Conservation (phyloP, 2,797 vertebrate genomes). For the Hippoglossus hippoglossus region DNA sequence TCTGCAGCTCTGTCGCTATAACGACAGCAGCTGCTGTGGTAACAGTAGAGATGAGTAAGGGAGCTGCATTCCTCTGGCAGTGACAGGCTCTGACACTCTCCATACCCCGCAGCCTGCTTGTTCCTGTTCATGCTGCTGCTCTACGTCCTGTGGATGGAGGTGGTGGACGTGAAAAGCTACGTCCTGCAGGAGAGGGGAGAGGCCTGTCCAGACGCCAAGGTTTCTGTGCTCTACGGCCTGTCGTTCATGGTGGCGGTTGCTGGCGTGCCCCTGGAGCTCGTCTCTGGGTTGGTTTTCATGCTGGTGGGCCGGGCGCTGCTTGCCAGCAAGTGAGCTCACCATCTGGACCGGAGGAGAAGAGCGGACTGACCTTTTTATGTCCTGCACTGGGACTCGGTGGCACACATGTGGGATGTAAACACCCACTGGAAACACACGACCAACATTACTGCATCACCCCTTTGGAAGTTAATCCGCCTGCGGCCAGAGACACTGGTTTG, state of each 20-base stretch:
- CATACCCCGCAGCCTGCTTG: slow-evolving; percentile 77
- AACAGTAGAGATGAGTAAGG: slow-evolving; percentile 38
- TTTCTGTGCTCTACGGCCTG: slow-evolving; percentile 87
- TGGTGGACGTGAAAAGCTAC: slow-evolving; percentile 86
- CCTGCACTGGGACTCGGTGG: slow-evolving; percentile 33
- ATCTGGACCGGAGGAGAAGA: neutral
- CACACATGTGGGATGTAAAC: slow-evolving; percentile 39
- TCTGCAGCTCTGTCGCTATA: slow-evolving; percentile 38
- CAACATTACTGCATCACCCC: slow-evolving; percentile 19
- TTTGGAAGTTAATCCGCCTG: slow-evolving; percentile 18
- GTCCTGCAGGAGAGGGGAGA: slow-evolving; percentile 87
- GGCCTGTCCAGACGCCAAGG: slow-evolving; percentile 61
- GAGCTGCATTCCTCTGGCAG: slow-evolving; percentile 46
- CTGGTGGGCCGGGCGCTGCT: slow-evolving; percentile 80
- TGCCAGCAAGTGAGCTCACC: slow-evolving; percentile 66
- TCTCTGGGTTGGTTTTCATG: slow-evolving; percentile 89
- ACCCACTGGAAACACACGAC: slow-evolving; percentile 23
- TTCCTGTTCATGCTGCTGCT: slow-evolving; percentile 86
- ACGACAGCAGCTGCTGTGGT: slow-evolving; percentile 49
- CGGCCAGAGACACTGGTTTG: slow-evolving; percentile 8
- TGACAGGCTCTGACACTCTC: slow-evolving; percentile 12
- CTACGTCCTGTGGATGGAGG: slow-evolving; percentile 91
- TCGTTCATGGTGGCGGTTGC: slow-evolving; percentile 88
- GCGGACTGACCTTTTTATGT: slow-evolving; percentile 39
- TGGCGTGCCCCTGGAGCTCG: slow-evolving; percentile 84